Evolutionary conservation across 2,797 vertebrate genomes (phyloP), one percentile per base, ranked within the genome.

Genomic region (Trachops cirrhosus): DNA sequence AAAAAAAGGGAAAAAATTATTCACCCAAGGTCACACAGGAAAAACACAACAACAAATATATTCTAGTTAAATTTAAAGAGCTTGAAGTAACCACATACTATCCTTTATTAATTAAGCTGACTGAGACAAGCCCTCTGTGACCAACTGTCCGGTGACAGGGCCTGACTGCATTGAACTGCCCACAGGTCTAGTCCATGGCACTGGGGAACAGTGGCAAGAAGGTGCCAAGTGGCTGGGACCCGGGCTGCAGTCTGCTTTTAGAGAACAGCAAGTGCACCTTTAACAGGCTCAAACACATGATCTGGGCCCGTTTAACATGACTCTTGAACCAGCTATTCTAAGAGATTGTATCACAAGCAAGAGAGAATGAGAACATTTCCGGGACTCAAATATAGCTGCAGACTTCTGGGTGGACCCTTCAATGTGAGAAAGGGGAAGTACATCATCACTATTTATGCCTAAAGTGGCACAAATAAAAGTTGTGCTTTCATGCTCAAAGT

Each of bases 321-420:
- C 73, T 92, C 79, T 88, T 89, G 86, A 82, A 52, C 54, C 46
- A 92, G 52, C 73, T 93, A 57, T 91, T 46, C 80, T 92, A 79
- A 88, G 80, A 96, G 83, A 94, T 96, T 93, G 73, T 84, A 95
- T 94, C 96, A 95, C 73, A 89, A 85, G 74, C 86, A 87, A 95
- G 92, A 83, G 67, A 91, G 83, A 89, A 97, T 96, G 96, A 97
- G 96, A 84, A 93, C 91, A 97, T 95, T 97, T 97, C 97, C 37
- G 48, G 86, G 44, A 95, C 82, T 84, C 83, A 29, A 91, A 54
- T 70, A 50, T 77, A 96, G 86, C 48, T 74, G 70, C 83, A 86
- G 75, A 90, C 46, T 93, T 92, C 82, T 89, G 96, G 95, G 88
- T 83, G 78, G 93, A 89, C 18, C 86, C 91, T 92, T 48, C 84